Evolutionary conservation across 2,797 vertebrate species (phyloP).

Genomic region (Liasis olivaceus): DNA sequence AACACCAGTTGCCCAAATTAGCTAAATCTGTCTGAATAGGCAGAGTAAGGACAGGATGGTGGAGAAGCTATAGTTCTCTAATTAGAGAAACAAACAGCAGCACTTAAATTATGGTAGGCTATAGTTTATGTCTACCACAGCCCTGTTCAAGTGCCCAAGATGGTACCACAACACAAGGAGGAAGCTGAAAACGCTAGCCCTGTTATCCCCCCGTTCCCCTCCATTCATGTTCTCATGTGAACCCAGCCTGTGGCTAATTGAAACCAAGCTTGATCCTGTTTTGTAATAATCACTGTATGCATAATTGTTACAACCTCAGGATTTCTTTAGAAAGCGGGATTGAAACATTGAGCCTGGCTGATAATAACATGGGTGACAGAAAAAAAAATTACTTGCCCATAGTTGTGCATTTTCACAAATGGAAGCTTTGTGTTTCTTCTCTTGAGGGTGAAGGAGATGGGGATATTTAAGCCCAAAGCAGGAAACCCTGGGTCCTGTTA

Average conservation of each 20-base stretch:
- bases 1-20: slow-evolving; percentile 39
- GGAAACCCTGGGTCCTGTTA: not conserved
- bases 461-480: not conserved
- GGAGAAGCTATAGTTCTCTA: not conserved
- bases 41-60: not conserved
- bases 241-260: not conserved
- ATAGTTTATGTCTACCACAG: not conserved
- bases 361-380: not conserved
- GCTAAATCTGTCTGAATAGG: slow-evolving; percentile 15
- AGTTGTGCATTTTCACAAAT: not conserved
- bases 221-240: not conserved
- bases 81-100: not conserved
- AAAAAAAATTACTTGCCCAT: not conserved
- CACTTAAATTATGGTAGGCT: not conserved
- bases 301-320: not conserved
- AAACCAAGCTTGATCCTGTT: not conserved
- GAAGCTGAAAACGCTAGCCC: not conserved
- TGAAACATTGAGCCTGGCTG: not conserved
- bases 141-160: not conserved
- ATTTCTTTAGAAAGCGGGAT: not conserved
- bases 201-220: not conserved
- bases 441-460: not conserved
- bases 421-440: not conserved
- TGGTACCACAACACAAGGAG: not conserved
- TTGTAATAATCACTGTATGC: not conserved